Evolutionary conservation across 2,113 vertebrate species (phyloP).

Genomic region (Rhipidura dahli): DNA sequence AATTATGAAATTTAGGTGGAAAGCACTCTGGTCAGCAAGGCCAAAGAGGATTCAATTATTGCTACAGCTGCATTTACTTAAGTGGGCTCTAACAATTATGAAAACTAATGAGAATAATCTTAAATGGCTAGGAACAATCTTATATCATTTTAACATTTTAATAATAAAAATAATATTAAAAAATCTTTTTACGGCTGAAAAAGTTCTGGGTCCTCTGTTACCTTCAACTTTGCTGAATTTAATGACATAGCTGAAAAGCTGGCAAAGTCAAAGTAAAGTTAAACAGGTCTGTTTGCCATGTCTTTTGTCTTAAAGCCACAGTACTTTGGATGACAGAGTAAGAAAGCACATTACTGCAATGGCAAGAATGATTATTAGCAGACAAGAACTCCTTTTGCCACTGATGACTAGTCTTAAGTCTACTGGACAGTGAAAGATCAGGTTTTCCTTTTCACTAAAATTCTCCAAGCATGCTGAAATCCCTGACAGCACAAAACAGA

Average conservation of each 20-base stretch:
- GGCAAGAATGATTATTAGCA: neutral
- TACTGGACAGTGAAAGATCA: neutral
- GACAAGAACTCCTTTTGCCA: neutral
- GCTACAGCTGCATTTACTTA: neutral
- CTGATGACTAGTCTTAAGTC: neutral
- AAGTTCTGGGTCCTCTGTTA: neutral
- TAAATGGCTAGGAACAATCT: constrained; percentile 22
- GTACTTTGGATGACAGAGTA: neutral
- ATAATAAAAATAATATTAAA: constrained; percentile 52
- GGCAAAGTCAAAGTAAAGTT: neutral
- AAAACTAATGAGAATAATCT: constrained; percentile 55
- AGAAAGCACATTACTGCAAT: neutral
- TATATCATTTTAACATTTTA: constrained; percentile 49
- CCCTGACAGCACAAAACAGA: neutral
- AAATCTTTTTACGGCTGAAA: neutral
- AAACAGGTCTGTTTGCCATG: neutral
- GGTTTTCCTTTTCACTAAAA: neutral
- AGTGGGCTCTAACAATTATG: constrained; percentile 27
- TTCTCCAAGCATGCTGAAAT: neutral
- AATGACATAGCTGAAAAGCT: neutral
- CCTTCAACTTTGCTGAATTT: neutral
- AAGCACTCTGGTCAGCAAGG: constrained; percentile 36
- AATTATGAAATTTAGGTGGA: constrained; percentile 26
- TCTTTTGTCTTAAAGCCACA: neutral
- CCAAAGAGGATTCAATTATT: constrained; percentile 47